Conservation (phyloP, 2,888 invertebrate species). For the Orthosia gothica region DNA sequence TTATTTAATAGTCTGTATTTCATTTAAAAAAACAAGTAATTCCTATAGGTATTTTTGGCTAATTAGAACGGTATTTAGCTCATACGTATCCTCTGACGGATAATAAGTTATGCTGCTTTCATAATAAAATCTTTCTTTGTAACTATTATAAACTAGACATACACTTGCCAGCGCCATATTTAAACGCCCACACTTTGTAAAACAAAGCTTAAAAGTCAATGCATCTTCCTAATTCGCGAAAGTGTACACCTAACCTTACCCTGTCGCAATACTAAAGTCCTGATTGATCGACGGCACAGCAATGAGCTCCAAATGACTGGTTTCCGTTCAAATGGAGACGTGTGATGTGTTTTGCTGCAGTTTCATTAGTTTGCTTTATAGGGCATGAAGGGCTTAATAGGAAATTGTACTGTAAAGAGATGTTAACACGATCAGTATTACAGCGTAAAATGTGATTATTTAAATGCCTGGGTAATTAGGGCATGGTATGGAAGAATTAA, state of each 20-base stretch:
- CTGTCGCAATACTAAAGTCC: slow-evolving; percentile 62
- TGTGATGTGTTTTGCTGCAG: slow-evolving; percentile 45
- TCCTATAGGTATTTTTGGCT: too few relatives aligned
- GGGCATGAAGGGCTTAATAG: slow-evolving; percentile 2
- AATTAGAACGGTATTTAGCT: too few relatives aligned
- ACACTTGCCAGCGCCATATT: not conserved
- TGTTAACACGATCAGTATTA: not conserved
- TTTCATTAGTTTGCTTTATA: slow-evolving; percentile 23
- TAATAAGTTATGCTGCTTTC: too few relatives aligned
- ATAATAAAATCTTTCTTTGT: too few relatives aligned
- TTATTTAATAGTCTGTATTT: too few relatives aligned
- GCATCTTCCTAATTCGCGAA: slow-evolving; percentile 10
- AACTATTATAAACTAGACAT: too few relatives aligned
- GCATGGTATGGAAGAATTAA: too few relatives aligned
- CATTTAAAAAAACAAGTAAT: too few relatives aligned
- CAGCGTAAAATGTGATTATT: too few relatives aligned
- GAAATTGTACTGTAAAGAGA: not conserved
- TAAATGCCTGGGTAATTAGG: too few relatives aligned
- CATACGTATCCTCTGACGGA: too few relatives aligned
- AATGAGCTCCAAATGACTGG: slow-evolving; percentile 78
- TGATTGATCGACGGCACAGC: slow-evolving; percentile 78
- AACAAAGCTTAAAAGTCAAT: not conserved
- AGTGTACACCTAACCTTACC: slow-evolving; percentile 43
- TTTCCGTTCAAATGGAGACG: slow-evolving; percentile 76
- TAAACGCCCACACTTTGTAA: not conserved